Evolutionary conservation across 2,888 invertebrate genomes (phyloP).

Genomic region (Thera obeliscata): DNA sequence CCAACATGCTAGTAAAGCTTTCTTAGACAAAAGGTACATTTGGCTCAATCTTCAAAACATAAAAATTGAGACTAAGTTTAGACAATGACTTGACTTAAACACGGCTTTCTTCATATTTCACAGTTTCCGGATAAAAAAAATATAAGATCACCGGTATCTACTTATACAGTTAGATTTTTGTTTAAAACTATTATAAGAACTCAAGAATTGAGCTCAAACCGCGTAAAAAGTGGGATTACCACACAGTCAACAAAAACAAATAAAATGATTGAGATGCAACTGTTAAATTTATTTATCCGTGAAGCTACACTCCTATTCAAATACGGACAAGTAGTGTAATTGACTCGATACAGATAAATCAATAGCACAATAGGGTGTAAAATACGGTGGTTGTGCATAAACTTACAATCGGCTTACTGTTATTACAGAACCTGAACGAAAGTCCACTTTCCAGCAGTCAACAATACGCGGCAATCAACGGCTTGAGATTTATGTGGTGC

Average conservation of each 20-base stretch:
- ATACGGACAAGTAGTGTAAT: conserved; percentile 68
- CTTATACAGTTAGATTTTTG: no score
- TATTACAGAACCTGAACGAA: conserved; percentile 44
- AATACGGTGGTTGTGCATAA: conserved; percentile 53
- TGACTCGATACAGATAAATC: conserved; percentile 71
- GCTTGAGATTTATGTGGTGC: conserved; percentile 23
- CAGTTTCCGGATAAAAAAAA: no score
- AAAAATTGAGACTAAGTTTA: no score
- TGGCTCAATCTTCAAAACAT: no score
- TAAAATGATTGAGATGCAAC: conserved; percentile 14
- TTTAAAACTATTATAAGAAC: no score
- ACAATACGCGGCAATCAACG: conserved; percentile 31
- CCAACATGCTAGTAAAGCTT: no score
- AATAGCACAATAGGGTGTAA: conserved; percentile 63
- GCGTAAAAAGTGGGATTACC: no score
- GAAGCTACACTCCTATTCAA: conserved; percentile 38
- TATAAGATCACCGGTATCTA: no score
- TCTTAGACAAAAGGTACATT: no score
- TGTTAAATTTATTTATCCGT: conserved; percentile 29
- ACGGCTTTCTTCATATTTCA: no score
- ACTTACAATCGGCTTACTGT: conserved; percentile 56
- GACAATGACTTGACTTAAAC: no score
- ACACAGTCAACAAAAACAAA: not conserved
- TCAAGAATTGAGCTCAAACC: no score
- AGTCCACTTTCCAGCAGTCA: conserved; percentile 11